phyloP scores from a whole-genome alignment of 1,140 invertebrate species.

The Macrostomum lignano region DNA sequence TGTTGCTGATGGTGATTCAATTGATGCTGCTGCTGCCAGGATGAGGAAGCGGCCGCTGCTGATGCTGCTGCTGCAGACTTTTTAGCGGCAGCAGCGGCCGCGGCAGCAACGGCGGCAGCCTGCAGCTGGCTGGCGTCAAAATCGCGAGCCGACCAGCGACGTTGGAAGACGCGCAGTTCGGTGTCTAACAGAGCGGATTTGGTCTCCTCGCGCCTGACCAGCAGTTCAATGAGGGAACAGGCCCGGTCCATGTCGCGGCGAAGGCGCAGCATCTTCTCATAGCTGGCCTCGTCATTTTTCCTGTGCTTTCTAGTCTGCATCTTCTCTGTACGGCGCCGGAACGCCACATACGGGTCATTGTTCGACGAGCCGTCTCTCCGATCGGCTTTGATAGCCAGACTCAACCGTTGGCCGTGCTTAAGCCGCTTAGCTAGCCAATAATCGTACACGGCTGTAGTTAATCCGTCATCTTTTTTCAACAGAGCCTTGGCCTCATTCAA shows the following conservation, averaged over 20 bases:
- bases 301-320: conserved; percentile 99
- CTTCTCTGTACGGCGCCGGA: conserved; percentile 75
- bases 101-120: too few species aligned
- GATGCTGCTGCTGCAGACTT: too few species aligned
- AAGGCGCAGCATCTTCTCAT: conserved; percentile 94
- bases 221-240: neutral
- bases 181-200: neutral
- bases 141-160: conserved; percentile 1
- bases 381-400: conserved; percentile 71
- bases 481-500: conserved; percentile 72
- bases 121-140: neutral
- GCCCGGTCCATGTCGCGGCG: conserved; percentile 45
- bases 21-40: too few species aligned
- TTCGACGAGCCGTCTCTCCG: conserved; percentile 47
- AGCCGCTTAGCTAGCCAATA: conserved; percentile 93
- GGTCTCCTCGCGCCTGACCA: neutral
- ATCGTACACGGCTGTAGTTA: conserved; percentile 75
- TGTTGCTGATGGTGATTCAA: too few species aligned
- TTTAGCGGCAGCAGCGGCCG: too few species aligned
- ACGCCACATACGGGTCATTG: conserved; percentile 89
- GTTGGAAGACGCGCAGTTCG: neutral
- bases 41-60: too few species aligned
- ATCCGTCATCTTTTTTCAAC: conserved; percentile 58
- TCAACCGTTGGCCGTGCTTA: conserved; percentile 44
- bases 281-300: conserved; percentile 93